A percentile compares a stretch with the other conserved stretches of the same genome.
phyloP scores from a whole-genome alignment of 92 coral and sea anemone species.

The Porites lobata region DNA sequence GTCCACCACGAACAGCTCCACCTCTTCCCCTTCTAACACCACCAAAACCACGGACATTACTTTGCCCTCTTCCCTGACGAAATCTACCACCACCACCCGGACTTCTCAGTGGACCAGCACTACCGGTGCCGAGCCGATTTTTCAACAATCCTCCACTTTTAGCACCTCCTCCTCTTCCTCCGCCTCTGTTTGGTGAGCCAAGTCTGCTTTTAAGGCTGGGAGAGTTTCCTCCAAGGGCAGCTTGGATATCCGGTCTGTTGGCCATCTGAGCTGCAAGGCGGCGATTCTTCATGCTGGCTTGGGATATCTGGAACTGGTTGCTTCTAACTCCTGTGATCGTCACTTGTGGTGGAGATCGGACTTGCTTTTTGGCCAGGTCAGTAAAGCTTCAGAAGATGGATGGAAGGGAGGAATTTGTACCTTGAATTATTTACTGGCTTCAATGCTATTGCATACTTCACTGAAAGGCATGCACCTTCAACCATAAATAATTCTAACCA shows the following conservation, averaged over 20 bases:
- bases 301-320: slow-evolving; percentile 80
- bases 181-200: slow-evolving; percentile 72
- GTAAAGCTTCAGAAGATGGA: slow-evolving; percentile 95
- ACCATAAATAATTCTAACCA: slow-evolving; percentile 22
- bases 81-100: slow-evolving; percentile 61
- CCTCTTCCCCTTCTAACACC: slow-evolving; percentile 50
- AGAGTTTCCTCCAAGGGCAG: slow-evolving; percentile 62
- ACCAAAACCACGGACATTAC: slow-evolving; percentile 63
- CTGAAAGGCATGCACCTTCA: slow-evolving; percentile 23
- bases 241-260: slow-evolving; percentile 91
- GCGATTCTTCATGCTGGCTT: slow-evolving; percentile 92
- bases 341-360: slow-evolving; percentile 91
- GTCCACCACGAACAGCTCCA: slow-evolving; percentile 64
- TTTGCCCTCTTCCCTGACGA: slow-evolving; percentile 45
- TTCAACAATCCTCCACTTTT: slow-evolving; percentile 36
- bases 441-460: slow-evolving; percentile 33
- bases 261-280: slow-evolving; percentile 99
- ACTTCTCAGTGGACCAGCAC: neutral
- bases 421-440: slow-evolving; percentile 59
- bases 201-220: slow-evolving; percentile 70
- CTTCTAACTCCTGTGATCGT: slow-evolving; percentile 85
- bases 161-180: slow-evolving; percentile 50
- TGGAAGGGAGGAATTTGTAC: slow-evolving; percentile 73
- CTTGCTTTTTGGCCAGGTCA: slow-evolving; percentile 86
- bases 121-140: slow-evolving; percentile 57